Evolutionary conservation across 2,113 vertebrate species (phyloP), one percentile per base, ranked within the genome.

Genomic region (Caranx ignobilis): DNA sequence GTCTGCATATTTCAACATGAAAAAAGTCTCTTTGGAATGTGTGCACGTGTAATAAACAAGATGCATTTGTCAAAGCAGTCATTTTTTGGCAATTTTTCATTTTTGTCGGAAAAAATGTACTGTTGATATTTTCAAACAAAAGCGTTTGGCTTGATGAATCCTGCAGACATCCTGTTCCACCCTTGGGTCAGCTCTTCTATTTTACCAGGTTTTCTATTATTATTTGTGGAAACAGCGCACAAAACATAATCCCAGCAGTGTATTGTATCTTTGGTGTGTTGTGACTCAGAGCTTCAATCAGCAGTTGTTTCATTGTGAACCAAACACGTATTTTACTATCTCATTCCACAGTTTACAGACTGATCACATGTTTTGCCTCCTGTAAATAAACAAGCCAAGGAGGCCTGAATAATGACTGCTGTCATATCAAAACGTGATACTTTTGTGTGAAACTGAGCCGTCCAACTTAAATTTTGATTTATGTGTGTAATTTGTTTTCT

Each of bases 41-140:
- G 57, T 52, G 1, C 39, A 78, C 60, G 73, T 73, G 68, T 80
- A 91, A 91, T 93, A 93, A 92, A 91, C 45, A 79, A 68, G 41
- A 82, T 84, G 66, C 73, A 84, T 91, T 90, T 89, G 83, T 81
- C 74, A 74, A 56, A 82, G 76, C 56, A 41, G 70, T 73, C 11
- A 15, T 59, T 82, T 21, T 16, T 57, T 7, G 26, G 72, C 26
- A 21, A 1, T 73, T 73, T 77, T 57, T 84, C 31, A 61, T 67
- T 77, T 77, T 41, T 9, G 19, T 71, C 41, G 48, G 19, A 19
- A 67, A 67, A 18, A 4, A 16, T 56, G 63, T 21, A 1, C 37
- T 54, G 61, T 62, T 6, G 39, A 2, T 34, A 11, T 35, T 39
- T 2, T 34, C 43, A 50, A 9, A 35, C 11, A 16, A 11, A 39